A percentile compares a stretch with the other conserved stretches of the same genome.
These are phyloP conservation scores for Euclidia mi DNA, from an alignment of 2,888 invertebrate genomes.

Conservation along the genomic window DNA sequence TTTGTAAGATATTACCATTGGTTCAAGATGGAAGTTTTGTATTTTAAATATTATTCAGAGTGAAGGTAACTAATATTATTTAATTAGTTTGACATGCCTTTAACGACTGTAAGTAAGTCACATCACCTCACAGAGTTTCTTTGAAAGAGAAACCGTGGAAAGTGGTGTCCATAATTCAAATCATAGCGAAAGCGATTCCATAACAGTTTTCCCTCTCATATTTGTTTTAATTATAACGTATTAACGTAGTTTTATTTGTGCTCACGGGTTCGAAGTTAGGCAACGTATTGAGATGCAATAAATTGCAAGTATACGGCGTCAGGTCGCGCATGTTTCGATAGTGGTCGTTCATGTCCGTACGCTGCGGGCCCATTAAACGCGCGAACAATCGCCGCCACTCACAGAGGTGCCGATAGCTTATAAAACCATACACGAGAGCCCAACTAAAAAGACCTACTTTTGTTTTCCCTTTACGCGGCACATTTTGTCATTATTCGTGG, in stretches of 20 bases:
- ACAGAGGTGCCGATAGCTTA: conserved; percentile 81
- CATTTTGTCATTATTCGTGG: conserved; percentile 84
- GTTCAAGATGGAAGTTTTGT: neutral
- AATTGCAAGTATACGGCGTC: conserved; percentile 29
- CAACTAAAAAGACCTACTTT: conserved; percentile 81
- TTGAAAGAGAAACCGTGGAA: conserved; percentile 24
- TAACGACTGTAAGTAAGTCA: neutral
- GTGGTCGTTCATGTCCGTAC: conserved; percentile 50
- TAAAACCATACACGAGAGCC: conserved; percentile 67
- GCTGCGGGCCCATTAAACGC: conserved; percentile 61
- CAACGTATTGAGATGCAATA: conserved; percentile 48
- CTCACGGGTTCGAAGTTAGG: conserved; percentile 28
- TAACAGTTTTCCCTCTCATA: conserved; percentile 8
- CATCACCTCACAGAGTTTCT: conserved; percentile 7
- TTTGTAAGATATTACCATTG: no score
- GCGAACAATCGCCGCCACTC: conserved; percentile 62
- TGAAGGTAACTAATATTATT: neutral
- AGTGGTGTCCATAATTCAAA: conserved; percentile 4
- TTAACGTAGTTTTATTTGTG: conserved; percentile 22
- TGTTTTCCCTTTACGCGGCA: conserved; percentile 79
- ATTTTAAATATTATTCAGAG: neutral
- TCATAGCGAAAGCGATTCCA: conserved; percentile 11
- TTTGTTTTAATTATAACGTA: conserved; percentile 17
- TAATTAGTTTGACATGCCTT: conserved; percentile 1
- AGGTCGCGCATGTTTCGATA: conserved; percentile 48